Evolutionary conservation across 2,797 vertebrate genomes (phyloP), one percentile per base, ranked within the genome.

Genomic region (Halcyon badia): DNA sequence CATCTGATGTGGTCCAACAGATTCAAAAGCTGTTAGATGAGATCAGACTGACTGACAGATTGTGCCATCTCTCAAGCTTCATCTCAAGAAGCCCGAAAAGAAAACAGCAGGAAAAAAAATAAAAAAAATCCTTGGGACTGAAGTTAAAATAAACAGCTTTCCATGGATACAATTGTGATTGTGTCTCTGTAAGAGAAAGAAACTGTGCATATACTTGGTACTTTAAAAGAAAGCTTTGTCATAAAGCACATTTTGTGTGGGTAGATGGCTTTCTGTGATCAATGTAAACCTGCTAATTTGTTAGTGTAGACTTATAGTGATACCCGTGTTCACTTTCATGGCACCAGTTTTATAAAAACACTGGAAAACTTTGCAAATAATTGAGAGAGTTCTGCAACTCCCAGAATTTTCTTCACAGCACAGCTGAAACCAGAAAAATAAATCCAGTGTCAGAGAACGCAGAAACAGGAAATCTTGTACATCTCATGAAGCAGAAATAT

Each of bases 101-200:
- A 64, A 64, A 71, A 89, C 12, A 65, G 42, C 56, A 68, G 15
- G 7, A 17, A 42, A 42, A 9, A 16, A 28, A 51, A 52, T 28
- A 28, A 28, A 51, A 49, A 2, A 66, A 16, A 1, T 48, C 44
- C 48, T 20, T 22, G 39, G 14, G 26, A 35, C 2, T 68, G 51
- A 86, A 88, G 54, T 31, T 7, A 37, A 75, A 87, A 72, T 37
- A 62, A 93, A 37, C 4, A 41, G 37, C 35, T 49, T 83, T n/a
- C 62, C 42, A 12, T 25, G 18, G n/a, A 41, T 58, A 62, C 0
- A 5, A 89, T 0, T 66, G 64, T 0, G 1, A 64, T 16, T 35
- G 17, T 37, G 24, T 16, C 35, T 68, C 42, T 30, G 49, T 10
- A 79, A 87, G 14, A 79, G 28, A 82, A 20, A 69, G 26, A 86